Conservation (phyloP, 2,113 vertebrate species). For the Lophochroa leadbeateri region DNA sequence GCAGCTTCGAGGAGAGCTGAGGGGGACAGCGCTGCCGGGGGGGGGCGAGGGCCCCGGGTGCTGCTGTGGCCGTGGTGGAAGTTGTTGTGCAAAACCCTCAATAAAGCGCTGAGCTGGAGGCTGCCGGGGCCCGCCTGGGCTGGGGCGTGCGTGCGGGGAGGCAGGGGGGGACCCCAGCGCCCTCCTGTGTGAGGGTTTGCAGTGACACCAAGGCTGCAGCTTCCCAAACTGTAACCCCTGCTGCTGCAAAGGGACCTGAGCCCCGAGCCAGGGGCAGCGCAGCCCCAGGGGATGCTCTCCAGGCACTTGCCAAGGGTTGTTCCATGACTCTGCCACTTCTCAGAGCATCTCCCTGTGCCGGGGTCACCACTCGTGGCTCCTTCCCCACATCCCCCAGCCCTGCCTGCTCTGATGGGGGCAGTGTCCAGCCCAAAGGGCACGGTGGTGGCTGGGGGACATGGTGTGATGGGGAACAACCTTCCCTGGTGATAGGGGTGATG, state of each 20-base stretch:
- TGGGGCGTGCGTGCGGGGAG: neutral
- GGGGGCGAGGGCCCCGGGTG: neutral
- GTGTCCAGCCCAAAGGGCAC: rapidly evolving
- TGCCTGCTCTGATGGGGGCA: neutral
- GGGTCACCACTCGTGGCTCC: neutral
- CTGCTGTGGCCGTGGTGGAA: neutral
- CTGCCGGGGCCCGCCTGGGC: neutral
- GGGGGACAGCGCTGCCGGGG: neutral
- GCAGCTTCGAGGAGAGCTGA: conserved; percentile 87
- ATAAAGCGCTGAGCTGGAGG: conserved; percentile 73
- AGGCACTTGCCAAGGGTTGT: neutral
- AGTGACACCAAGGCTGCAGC: neutral
- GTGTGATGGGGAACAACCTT: rapidly evolving
- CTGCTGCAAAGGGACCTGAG: neutral
- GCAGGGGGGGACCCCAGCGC: neutral
- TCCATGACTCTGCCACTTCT: neutral
- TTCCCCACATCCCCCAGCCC: neutral
- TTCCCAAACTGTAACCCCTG: neutral
- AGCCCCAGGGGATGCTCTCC: neutral
- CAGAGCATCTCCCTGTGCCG: neutral
- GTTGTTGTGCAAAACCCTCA: conserved; percentile 49
- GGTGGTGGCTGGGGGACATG: rapidly evolving
- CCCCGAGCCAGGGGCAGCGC: neutral
- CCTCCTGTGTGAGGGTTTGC: rapidly evolving
- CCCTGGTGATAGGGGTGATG: rapidly evolving